Conservation (phyloP, 2,113 vertebrate species). For the Ceratotherium simum region DNA sequence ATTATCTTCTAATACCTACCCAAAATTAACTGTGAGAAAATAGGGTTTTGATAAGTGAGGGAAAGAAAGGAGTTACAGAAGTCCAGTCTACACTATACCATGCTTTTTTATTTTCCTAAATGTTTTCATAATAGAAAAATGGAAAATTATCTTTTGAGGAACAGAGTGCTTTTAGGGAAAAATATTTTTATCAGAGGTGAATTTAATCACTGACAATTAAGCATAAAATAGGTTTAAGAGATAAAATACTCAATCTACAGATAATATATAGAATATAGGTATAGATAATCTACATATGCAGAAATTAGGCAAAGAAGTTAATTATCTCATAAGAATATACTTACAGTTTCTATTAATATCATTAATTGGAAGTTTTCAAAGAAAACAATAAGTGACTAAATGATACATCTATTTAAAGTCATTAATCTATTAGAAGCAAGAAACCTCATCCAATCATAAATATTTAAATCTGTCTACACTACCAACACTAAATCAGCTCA, state of each 20-base stretch:
- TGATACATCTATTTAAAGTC: slow-evolving; percentile 11
- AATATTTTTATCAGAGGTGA: not conserved
- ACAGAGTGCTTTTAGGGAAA: not conserved
- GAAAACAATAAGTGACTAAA: slow-evolving; percentile 41
- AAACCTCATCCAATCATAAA: slow-evolving; percentile 44
- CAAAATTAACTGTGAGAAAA: slow-evolving; percentile 34
- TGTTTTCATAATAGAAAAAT: not conserved
- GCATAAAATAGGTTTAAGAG: not conserved
- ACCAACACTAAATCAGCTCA: slow-evolving; percentile 11
- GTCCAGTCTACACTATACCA: not conserved
- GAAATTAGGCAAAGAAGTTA: not conserved
- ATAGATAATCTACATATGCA: not conserved
- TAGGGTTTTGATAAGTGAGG: not conserved
- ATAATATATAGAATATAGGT: not conserved
- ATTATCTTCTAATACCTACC: not conserved
- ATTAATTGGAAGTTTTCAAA: not conserved
- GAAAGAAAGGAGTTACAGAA: not conserved
- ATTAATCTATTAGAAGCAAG: not conserved
- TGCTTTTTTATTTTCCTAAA: not conserved
- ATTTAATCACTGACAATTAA: slow-evolving; percentile 10
- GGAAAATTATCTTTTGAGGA: not conserved
- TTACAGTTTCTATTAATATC: not conserved
- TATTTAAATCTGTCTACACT: slow-evolving; percentile 19
- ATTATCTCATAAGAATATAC: not conserved
- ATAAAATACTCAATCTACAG: not conserved